Conservation (phyloP, 1,140 invertebrate genomes). For the Planococcus citri region DNA sequence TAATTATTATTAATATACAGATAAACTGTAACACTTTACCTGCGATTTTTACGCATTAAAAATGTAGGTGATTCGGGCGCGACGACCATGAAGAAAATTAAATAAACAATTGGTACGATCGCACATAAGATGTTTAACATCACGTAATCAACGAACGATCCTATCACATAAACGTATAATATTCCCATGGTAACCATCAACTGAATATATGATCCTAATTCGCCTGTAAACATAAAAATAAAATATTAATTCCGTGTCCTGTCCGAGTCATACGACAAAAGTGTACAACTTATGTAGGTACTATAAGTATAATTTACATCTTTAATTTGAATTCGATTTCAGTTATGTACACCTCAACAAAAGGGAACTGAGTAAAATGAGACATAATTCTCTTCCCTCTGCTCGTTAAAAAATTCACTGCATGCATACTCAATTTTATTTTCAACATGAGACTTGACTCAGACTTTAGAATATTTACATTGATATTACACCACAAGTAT, state of each 20-base stretch:
- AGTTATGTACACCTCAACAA: no score
- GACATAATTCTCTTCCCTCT: no score
- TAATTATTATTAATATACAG: neutral
- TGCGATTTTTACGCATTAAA: constrained; percentile 30
- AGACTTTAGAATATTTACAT: no score
- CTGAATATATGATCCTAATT: constrained; percentile 64
- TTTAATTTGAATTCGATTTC: no score
- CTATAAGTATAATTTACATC: no score
- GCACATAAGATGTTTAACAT: constrained; percentile 27
- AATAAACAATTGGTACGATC: constrained; percentile 35
- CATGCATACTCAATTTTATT: no score
- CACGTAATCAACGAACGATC: constrained; percentile 35
- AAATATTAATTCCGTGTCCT: neutral
- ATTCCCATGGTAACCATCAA: constrained; percentile 71
- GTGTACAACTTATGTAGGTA: no score
- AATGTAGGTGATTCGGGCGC: constrained; percentile 38
- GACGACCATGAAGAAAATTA: constrained; percentile 39
- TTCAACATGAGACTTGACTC: no score
- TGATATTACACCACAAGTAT: no score
- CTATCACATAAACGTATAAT: constrained; percentile 58
- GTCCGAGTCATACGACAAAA: no score
- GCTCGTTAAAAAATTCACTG: no score
- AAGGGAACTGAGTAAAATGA: no score
- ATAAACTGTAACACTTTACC: neutral
- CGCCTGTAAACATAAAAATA: constrained; percentile 27